These are phyloP conservation scores for Erebia ligea DNA, from an alignment of 2,888 invertebrate species.

Conservation along the genomic window DNA sequence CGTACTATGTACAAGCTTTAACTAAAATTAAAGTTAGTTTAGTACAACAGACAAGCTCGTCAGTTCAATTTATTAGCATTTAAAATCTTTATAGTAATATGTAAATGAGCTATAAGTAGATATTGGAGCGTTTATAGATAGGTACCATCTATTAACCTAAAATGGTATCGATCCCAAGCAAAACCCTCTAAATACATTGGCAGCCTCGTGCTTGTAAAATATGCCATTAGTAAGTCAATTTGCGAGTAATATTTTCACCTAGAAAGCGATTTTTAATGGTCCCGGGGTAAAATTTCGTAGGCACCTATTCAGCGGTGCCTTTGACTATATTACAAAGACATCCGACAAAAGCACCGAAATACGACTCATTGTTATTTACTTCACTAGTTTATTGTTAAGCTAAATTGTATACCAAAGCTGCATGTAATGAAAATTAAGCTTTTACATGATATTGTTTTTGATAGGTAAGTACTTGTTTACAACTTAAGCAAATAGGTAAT, in stretches of 20 bases:
- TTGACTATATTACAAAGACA: slow-evolving; percentile 65
- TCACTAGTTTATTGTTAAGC: slow-evolving; percentile 32
- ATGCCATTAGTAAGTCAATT: slow-evolving; percentile 53
- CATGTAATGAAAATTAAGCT: neutral
- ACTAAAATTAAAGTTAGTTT: too few species aligned
- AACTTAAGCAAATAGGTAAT: neutral
- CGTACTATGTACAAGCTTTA: too few species aligned
- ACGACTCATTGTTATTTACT: slow-evolving; percentile 38
- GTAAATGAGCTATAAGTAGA: neutral
- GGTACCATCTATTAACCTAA: neutral
- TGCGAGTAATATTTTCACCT: slow-evolving; percentile 59
- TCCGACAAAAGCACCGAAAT: slow-evolving; percentile 71
- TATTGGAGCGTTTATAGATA: neutral
- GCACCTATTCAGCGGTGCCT: slow-evolving; percentile 60
- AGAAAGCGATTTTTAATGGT: slow-evolving; percentile 66
- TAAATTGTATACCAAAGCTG: slow-evolving; percentile 13
- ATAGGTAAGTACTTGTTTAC: neutral
- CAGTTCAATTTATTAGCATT: too few species aligned
- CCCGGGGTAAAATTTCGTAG: slow-evolving; percentile 56
- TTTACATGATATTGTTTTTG: neutral
- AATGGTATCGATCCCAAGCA: slow-evolving; percentile 9
- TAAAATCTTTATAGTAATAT: neutral
- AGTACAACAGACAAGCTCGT: too few species aligned
- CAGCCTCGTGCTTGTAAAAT: slow-evolving; percentile 37
- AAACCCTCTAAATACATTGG: slow-evolving; percentile 10